Percentiles rank a stretch among this genome's conserved stretches.
Evolutionary conservation across 2,113 vertebrate species (phyloP).

Genomic region (Symphodus melops): DNA sequence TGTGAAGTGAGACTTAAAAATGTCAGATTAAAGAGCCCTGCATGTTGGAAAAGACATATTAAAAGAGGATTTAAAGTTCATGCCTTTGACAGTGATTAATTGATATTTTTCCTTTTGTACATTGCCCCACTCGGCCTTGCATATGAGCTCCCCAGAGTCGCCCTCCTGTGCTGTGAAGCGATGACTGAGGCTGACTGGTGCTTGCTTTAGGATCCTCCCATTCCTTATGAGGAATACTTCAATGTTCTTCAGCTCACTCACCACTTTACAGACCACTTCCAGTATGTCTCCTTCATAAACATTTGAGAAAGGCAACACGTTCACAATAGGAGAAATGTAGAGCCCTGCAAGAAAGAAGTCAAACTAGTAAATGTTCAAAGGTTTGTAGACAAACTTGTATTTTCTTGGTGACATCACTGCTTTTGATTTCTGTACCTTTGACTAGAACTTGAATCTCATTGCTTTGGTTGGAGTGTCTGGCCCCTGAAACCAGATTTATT

Average conservation of each 20-base stretch:
- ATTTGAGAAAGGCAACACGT: slow-evolving; percentile 16
- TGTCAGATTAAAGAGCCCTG: background rate
- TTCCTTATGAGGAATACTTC: slow-evolving; percentile 63
- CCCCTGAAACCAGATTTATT: slow-evolving; percentile 34
- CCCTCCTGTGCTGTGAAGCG: slow-evolving; percentile 3
- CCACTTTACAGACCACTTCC: slow-evolving; percentile 68
- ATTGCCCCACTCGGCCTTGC: slow-evolving; percentile 67
- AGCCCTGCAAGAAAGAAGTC: slow-evolving; percentile 66
- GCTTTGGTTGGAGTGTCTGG: slow-evolving; percentile 68
- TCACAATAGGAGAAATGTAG: slow-evolving; percentile 67
- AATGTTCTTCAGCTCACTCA: background rate
- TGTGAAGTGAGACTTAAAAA: slow-evolving; percentile 32
- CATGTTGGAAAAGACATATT: background rate
- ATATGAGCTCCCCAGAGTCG: slow-evolving; percentile 74
- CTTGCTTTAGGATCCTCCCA: slow-evolving; percentile 40
- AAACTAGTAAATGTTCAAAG: background rate
- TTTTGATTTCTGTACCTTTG: slow-evolving; percentile 62
- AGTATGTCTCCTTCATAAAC: slow-evolving; percentile 76
- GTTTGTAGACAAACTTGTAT: background rate
- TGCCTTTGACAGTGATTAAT: slow-evolving; percentile 68
- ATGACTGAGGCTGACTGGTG: slow-evolving; percentile 10
- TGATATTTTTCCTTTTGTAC: slow-evolving; percentile 58
- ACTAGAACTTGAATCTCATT: slow-evolving; percentile 58
- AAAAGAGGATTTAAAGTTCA: background rate
- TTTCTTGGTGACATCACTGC: background rate